A percentile compares a stretch with the other conserved stretches of the same genome.
phyloP scores from a whole-genome alignment of 2,888 invertebrate genomes.

The Ichneumoninae sp. region DNA sequence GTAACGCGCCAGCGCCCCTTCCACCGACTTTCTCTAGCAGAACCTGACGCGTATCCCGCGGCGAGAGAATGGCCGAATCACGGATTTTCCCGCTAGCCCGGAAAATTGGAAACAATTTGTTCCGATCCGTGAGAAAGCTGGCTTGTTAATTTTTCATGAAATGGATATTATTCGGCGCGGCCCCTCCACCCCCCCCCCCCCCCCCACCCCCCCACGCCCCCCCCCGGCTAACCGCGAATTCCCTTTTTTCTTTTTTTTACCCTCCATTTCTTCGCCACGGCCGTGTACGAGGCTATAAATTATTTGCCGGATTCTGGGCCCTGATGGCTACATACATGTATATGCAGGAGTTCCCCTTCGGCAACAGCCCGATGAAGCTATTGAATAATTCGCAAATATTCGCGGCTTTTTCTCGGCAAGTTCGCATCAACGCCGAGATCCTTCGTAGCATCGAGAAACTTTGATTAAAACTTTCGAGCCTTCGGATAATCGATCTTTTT shows the following conservation, averaged over 20 bases:
- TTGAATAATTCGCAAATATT: conserved; percentile 21
- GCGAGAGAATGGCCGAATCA: conserved; percentile 29
- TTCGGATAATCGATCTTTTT: background rate
- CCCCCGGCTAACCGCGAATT: background rate
- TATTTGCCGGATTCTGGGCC: conserved; percentile 21
- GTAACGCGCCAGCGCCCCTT: background rate
- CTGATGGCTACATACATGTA: background rate
- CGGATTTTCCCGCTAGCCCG: conserved; percentile 1
- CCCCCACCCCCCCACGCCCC: background rate
- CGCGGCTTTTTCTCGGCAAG: background rate
- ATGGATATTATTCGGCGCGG: conserved; percentile 50
- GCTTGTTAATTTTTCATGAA: conserved; percentile 47
- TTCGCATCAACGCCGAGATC: conserved; percentile 12
- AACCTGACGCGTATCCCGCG: background rate
- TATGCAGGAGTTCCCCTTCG: background rate
- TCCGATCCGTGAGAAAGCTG: conserved; percentile 26
- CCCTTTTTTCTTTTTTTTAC: background rate
- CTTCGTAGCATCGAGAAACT: background rate
- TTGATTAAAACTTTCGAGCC: background rate
- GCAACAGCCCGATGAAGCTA: conserved; percentile 5
- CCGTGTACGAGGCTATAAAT: conserved; percentile 32
- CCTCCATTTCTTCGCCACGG: background rate
- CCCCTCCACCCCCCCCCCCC: background rate
- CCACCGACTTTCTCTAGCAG: conserved; percentile 7
- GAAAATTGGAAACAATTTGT: conserved; percentile 57